Evolutionary conservation across 2,888 invertebrate genomes (phyloP), one percentile per base, ranked within the genome.

Genomic region (Alsophila aescularia): DNA sequence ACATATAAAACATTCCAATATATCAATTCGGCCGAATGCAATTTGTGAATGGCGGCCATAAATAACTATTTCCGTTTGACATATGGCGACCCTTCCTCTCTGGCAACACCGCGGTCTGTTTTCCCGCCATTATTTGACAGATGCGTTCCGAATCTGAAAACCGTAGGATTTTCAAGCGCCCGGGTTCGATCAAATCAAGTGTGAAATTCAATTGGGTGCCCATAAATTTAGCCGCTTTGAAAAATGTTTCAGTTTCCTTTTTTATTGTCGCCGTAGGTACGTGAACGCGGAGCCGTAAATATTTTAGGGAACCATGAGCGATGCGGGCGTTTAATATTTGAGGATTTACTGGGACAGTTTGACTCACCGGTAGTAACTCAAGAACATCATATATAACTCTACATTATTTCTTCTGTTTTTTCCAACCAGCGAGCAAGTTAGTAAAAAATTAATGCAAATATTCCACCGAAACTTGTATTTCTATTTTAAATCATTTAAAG

Each of bases 1-100:
- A 87, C 91, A 91, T 91, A 91, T 90, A 90, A 90, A 91, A 90
- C 89, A 89, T 85, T 75, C 75, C 84, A 77, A 91, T 91, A 90
- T 86, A 91, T 91, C 91, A 91, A 89, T 89, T 86, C 87, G 87
- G 76, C 84, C 84, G 83, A 88, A 88, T 87, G 89, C 88, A 90
- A 90, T 90, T 90, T 89, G 88, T 90, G 90, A 89, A 87, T 90
- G 84, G 84, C 69, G 67, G 70, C 79, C 83, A 90, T 91, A 91
- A 91, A 91, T 91, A 87, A 90, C 90, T 85, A 87, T 90, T 89
- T 89, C 83, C 78, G 77, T 87, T 89, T 89, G 90, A 90, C 89
- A 86, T 81, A 83, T 79, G 77, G 86, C 85, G 85, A 86, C 87
- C 89, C 89, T 82, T 77, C 73, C 73, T 65, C 69, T 73, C 79